These are phyloP conservation scores for Drosophila navojoa DNA, from an alignment of 1,140 invertebrate genomes.

Conservation along the genomic window DNA sequence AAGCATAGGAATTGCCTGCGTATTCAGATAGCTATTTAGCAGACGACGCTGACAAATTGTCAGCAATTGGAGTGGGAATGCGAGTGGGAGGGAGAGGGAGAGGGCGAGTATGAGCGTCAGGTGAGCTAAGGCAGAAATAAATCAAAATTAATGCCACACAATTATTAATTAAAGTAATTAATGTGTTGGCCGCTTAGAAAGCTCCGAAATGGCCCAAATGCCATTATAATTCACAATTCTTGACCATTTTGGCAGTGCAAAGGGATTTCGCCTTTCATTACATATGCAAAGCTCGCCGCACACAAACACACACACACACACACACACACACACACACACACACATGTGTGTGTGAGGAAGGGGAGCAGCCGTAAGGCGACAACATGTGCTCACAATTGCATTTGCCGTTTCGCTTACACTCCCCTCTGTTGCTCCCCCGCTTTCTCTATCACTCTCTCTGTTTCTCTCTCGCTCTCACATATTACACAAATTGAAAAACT, in stretches of 20 bases:
- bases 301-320: background rate
- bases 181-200: constrained; percentile 61
- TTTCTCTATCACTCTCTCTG: background rate
- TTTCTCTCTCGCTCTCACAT: constrained; percentile 20
- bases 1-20: background rate
- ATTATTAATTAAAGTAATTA: constrained; percentile 81
- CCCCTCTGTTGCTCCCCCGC: background rate
- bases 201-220: constrained; percentile 30
- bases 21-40: constrained; percentile 1
- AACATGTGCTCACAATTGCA: constrained; percentile 63
- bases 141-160: constrained; percentile 78
- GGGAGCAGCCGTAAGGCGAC: background rate
- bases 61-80: background rate
- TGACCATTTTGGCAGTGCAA: constrained; percentile 44
- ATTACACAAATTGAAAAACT: constrained; percentile 79
- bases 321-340: background rate
- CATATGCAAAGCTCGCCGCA: constrained; percentile 54
- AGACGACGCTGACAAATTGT: constrained; percentile 17
- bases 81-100: background rate
- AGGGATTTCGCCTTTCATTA: constrained; percentile 52
- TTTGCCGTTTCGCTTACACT: background rate
- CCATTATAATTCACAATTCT: constrained; percentile 57
- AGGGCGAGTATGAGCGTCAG: background rate
- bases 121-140: constrained; percentile 45
- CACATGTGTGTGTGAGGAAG: background rate